Evolutionary conservation across 2,888 invertebrate genomes (phyloP), one percentile per base, ranked within the genome.

Genomic region (Cylloceria caligata): DNA sequence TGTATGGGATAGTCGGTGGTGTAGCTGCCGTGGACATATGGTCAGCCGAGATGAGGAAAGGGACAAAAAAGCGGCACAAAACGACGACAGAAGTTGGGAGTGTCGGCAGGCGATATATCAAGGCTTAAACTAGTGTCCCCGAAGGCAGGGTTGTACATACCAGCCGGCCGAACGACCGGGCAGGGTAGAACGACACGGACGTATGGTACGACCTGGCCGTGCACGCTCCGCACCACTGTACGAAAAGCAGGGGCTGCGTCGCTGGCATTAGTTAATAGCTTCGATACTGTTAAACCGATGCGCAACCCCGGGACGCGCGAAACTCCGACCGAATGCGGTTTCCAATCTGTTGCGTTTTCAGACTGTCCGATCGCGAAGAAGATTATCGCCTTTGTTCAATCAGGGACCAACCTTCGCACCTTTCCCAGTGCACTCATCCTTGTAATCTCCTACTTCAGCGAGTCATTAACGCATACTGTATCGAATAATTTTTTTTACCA

Each of bases 1-100:
- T 65, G 74, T 72, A 72, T 19, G 42, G 52, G 39, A 67, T 45
- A 62, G 64, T 75, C 57, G 75, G 75, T 85, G 81, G 86, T 87
- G 86, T 87, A 84, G 81, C 87, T 89, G 88, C 85, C 79, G 87
- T 90, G 89, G 90, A 90, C 90, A 90, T 90, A 90, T 90, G 90
- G 90, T 90, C 90, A 90, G 85, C 88, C 84, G 80, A 83, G 87
- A 78, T 65, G 87, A 86, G 82, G 79, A 83, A 71, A 69, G 79
- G 68, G 72, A 79, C 19, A 89, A 89, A 90, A 90, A 89, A 89
- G 88, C 87, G 90, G 87, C 88, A 91, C 90, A 91, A 91, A 92
- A 90, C 89, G 89, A 89, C 89, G 92, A 92, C 92, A 92, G 92
- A 92, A 92, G 92, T 92, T 92, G 92, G 92, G 92, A 92, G 92